Percentiles rank a stretch among this genome's conserved stretches.
Conservation (phyloP, 2,797 vertebrate genomes). For the Chrysolophus pictus region DNA sequence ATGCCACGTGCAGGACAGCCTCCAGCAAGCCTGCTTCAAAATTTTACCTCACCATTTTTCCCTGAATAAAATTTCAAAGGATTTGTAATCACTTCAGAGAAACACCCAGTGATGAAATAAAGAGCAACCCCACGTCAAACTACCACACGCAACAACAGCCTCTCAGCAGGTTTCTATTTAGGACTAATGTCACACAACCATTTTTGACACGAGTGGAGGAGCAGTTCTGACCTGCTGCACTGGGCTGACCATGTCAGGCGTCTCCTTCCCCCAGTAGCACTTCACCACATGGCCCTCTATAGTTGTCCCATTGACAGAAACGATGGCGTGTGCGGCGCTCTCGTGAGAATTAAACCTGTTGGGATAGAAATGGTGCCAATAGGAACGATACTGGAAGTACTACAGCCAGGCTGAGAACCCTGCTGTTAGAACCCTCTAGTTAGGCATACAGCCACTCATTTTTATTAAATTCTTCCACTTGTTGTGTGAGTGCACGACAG, state of each 20-base stretch:
- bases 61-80: too few relatives aligned
- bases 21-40: neutral
- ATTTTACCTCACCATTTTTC: rapidly evolving
- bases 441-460: too few relatives aligned
- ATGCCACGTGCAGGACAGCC: rapidly evolving
- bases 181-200: neutral
- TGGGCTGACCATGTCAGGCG: slow-evolving; percentile 90
- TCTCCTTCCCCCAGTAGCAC: slow-evolving; percentile 99
- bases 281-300: slow-evolving; percentile 96
- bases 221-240: slow-evolving; percentile 88
- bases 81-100: neutral
- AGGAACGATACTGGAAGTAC: rapidly evolving
- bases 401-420: neutral
- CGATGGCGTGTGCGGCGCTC: slow-evolving; percentile 96
- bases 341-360: slow-evolving; percentile 94
- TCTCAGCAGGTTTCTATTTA: neutral
- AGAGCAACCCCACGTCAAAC: neutral
- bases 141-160: neutral
- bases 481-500: neutral
- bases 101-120: neutral
- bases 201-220: neutral
- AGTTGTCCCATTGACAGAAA: slow-evolving; percentile 94
- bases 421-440: neutral
- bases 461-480: rapidly evolving
- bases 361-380: neutral